Percentiles rank a stretch among this genome's conserved stretches.
These are phyloP conservation scores for Vulpes vulpes DNA, from an alignment of 2,113 vertebrate genomes.

Conservation along the genomic window DNA sequence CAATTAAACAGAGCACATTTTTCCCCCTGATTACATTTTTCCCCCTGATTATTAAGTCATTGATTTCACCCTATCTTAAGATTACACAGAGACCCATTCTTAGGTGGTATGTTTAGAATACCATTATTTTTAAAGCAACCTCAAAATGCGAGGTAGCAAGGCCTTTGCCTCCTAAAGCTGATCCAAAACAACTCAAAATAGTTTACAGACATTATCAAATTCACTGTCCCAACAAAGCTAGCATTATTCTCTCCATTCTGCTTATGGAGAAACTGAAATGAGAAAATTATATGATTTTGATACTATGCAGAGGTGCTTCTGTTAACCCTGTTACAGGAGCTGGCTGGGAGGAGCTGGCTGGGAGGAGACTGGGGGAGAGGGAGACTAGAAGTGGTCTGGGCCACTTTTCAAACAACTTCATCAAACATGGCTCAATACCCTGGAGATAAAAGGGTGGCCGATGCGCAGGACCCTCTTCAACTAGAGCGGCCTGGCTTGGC, in stretches of 20 bases:
- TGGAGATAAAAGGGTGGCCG: background rate
- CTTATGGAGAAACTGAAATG: constrained; percentile 50
- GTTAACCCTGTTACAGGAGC: background rate
- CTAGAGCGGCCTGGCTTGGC: background rate
- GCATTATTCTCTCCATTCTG: background rate
- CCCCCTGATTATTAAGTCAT: background rate
- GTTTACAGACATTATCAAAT: constrained; percentile 58
- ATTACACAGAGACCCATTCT: constrained; percentile 24
- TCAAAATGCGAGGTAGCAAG: constrained; percentile 34
- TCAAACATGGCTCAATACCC: background rate
- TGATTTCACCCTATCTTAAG: background rate
- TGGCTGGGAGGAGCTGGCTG: background rate
- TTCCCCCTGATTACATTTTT: background rate
- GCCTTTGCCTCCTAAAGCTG: constrained; percentile 17
- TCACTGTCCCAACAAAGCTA: constrained; percentile 41
- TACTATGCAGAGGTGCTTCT: background rate
- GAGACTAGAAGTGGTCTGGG: background rate
- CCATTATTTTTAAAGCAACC: constrained; percentile 5
- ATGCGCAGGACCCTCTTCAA: background rate
- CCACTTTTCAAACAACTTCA: background rate
- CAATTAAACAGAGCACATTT: constrained; percentile 27
- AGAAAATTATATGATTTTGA: constrained; percentile 26
- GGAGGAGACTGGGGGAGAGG: background rate
- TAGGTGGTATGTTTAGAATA: background rate
- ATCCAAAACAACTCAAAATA: constrained; percentile 47